A percentile compares a stretch with the other conserved stretches of the same genome.
Conservation (phyloP, 1,140 invertebrate genomes). For the Pseudachorutes palmiensis region DNA sequence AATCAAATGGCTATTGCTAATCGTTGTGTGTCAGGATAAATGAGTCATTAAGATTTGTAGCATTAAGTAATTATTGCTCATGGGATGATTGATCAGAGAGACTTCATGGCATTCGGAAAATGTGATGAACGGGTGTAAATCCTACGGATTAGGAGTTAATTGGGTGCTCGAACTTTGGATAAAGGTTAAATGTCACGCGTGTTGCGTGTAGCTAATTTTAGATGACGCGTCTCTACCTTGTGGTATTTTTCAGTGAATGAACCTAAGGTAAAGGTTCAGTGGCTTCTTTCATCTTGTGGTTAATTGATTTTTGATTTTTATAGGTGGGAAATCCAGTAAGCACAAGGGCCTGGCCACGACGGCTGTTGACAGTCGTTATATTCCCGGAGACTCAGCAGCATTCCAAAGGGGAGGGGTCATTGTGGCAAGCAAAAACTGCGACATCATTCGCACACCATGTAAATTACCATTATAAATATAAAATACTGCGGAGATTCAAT, state of each 20-base stretch:
- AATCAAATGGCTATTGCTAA: no score
- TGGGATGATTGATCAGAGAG: no score
- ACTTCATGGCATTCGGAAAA: no score
- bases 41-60: no score
- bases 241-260: not conserved
- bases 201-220: not conserved
- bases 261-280: no score
- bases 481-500: no score
- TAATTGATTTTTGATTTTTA: not conserved
- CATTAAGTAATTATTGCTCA: no score
- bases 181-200: no score
- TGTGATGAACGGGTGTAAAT: no score
- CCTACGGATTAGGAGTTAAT: no score
- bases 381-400: conserved; percentile 20
- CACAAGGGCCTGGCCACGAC: conserved; percentile 9
- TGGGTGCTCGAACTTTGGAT: no score
- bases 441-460: conserved; percentile 38
- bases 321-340: conserved; percentile 39
- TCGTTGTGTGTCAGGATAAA: no score
- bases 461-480: conserved; percentile 12
- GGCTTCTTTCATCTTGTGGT: not conserved
- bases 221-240: not conserved
- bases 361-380: conserved; percentile 20
- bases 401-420: conserved; percentile 34
- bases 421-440: conserved; percentile 38